Evolutionary conservation across 2,888 invertebrate genomes (phyloP).

Genomic region (Melipona bicolor): DNA sequence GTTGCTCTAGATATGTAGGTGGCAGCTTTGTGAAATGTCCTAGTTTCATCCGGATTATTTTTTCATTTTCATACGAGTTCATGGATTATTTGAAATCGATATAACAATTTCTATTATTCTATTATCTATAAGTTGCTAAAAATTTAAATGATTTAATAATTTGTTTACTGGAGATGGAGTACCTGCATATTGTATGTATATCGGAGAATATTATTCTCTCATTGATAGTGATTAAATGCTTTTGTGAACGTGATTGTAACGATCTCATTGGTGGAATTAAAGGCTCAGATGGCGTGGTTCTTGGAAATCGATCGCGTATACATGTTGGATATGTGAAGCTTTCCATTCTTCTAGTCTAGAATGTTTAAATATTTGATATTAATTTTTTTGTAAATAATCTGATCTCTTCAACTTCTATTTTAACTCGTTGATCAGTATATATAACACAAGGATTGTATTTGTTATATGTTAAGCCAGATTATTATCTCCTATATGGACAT

Average conservation of each 20-base stretch:
- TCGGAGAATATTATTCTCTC: neutral
- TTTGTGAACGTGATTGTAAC: conserved; percentile 33
- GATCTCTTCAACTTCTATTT: too few relatives aligned
- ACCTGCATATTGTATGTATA: neutral
- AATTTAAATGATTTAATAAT: neutral
- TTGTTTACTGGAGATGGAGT: neutral
- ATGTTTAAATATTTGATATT: neutral
- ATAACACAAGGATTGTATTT: neutral
- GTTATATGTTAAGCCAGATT: neutral
- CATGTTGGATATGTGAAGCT: neutral
- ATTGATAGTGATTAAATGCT: conserved; percentile 24
- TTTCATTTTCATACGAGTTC: neutral
- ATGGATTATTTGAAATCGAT: conserved; percentile 13
- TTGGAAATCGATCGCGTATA: conserved; percentile 39
- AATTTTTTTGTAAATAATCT: neutral
- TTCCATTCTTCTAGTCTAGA: neutral
- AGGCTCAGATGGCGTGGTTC: conserved; percentile 39
- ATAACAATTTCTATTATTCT: neutral
- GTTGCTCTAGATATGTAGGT: conserved; percentile 3
- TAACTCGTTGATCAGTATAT: neutral
- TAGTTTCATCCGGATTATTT: conserved; percentile 1
- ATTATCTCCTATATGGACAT: neutral
- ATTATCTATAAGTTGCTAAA: neutral
- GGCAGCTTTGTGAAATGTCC: conserved; percentile 13
- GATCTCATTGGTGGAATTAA: conserved; percentile 43